phyloP scores from a whole-genome alignment of 2,113 vertebrate species.

The Regulus satrapa region DNA sequence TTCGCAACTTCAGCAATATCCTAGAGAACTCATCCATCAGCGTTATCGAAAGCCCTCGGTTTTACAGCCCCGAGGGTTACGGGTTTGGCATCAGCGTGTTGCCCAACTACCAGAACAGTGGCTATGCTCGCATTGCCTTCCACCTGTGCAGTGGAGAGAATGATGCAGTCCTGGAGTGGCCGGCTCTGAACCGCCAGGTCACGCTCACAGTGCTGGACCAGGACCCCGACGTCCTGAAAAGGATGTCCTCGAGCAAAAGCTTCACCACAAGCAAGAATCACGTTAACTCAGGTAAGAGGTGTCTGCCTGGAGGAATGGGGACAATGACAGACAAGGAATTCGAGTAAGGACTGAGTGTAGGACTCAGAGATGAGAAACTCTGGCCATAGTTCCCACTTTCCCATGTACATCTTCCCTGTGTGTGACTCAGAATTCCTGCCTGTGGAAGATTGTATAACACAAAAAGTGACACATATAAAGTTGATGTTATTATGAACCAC shows the following conservation, averaged over 20 bases:
- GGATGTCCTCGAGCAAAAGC: conserved; percentile 85
- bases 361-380: background rate
- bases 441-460: background rate
- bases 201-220: conserved; percentile 85
- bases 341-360: background rate
- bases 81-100: conserved; percentile 73
- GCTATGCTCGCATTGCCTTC: conserved; percentile 76
- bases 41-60: conserved; percentile 75
- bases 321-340: background rate
- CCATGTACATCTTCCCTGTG: background rate
- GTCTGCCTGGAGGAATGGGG: background rate
- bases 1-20: conserved; percentile 79
- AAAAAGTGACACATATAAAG: background rate
- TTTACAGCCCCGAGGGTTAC: conserved; percentile 88
- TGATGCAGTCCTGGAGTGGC: conserved; percentile 84
- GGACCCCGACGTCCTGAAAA: conserved; percentile 75
- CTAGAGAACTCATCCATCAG: conserved; percentile 34
- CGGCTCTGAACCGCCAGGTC: conserved; percentile 81
- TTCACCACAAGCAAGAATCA: conserved; percentile 77
- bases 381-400: background rate
- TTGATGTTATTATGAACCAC: background rate
- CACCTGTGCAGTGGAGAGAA: conserved; percentile 86
- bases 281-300: background rate
- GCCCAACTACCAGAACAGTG: background rate
- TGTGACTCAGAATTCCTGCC: background rate